phyloP scores from a whole-genome alignment of 2,797 vertebrate species.

The Salarias fasciatus region DNA sequence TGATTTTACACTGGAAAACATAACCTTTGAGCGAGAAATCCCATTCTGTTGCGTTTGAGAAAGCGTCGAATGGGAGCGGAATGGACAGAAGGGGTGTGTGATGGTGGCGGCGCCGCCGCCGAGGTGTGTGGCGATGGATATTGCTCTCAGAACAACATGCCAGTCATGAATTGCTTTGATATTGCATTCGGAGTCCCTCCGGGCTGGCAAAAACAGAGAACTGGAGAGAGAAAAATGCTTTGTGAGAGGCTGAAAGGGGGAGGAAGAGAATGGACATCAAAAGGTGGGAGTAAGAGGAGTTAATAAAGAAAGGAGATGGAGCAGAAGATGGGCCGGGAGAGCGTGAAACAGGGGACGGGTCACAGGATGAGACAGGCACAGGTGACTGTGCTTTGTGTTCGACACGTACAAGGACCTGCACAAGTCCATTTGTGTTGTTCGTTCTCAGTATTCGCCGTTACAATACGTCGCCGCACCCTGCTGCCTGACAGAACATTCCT shows the following conservation, averaged over 20 bases:
- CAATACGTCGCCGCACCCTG: too few relatives aligned
- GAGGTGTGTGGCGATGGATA: slow-evolving; percentile 50
- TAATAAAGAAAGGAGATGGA: slow-evolving; percentile 49
- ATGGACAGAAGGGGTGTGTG: slow-evolving; percentile 26
- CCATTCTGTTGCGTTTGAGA: slow-evolving; percentile 39
- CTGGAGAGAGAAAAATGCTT: slow-evolving; percentile 32
- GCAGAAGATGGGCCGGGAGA: slow-evolving; percentile 28
- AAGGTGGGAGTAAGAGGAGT: slow-evolving; percentile 33
- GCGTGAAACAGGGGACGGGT: slow-evolving; percentile 33
- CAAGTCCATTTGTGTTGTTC: not conserved
- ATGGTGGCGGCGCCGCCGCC: not conserved
- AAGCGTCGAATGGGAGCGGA: slow-evolving; percentile 17
- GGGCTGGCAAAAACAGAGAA: slow-evolving; percentile 31
- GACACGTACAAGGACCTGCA: slow-evolving; percentile 6
- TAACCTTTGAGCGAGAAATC: slow-evolving; percentile 37
- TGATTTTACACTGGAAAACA: not conserved
- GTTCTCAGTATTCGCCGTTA: too few relatives aligned
- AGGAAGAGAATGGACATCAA: slow-evolving; percentile 32
- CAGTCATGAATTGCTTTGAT: slow-evolving; percentile 71
- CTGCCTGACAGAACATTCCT: too few relatives aligned
- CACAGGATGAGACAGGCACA: slow-evolving; percentile 1
- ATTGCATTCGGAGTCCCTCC: slow-evolving; percentile 52
- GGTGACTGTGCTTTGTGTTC: slow-evolving; percentile 22
- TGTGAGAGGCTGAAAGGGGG: slow-evolving; percentile 13
- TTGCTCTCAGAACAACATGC: slow-evolving; percentile 50